Conservation (phyloP, 2,113 vertebrate species). For the Balaeniceps rex region DNA sequence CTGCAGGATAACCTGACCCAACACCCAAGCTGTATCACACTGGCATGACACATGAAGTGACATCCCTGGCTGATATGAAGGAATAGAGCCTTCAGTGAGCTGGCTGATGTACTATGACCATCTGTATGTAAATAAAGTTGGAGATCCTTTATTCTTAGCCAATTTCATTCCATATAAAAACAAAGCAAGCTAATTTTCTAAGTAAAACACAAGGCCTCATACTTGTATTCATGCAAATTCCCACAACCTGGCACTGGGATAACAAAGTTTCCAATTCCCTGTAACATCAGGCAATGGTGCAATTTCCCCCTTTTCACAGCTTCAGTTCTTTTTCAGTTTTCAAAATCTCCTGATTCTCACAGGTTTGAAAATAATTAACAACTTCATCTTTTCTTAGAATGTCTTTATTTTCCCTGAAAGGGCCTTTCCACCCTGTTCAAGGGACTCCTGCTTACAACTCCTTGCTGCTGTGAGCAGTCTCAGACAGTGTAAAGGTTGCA, state of each 20-base stretch:
- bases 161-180: not conserved
- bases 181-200: not conserved
- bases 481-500: not conserved
- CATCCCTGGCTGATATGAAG: not conserved
- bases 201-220: not conserved
- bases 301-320: not conserved
- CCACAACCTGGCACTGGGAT: not conserved
- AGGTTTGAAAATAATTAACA: not conserved
- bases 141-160: not conserved
- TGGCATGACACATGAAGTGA: accelerated
- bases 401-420: not conserved
- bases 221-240: not conserved
- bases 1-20: not conserved
- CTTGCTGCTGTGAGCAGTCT: not conserved
- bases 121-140: not conserved
- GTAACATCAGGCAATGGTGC: not conserved
- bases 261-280: not conserved
- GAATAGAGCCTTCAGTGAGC: not conserved
- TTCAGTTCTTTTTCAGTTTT: not conserved
- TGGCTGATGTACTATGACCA: not conserved
- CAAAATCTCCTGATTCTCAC: not conserved
- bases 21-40: not conserved
- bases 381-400: not conserved
- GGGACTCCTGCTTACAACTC: not conserved
- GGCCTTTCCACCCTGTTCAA: not conserved